phyloP scores from a whole-genome alignment of 1,140 invertebrate species.

The Wasmannia auropunctata region DNA sequence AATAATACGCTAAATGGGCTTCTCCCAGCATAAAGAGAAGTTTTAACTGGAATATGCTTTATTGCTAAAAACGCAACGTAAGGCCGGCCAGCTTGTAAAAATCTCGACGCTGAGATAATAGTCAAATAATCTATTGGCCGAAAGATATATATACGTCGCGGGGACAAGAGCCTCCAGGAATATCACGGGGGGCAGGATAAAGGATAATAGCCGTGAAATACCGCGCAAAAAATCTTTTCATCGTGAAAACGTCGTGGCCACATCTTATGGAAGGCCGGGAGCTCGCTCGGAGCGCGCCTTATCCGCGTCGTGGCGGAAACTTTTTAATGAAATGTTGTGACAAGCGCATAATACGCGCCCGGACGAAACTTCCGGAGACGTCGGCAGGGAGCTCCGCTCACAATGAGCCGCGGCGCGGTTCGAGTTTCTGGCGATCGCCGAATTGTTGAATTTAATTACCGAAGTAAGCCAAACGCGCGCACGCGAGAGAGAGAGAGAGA shows the following conservation, averaged over 20 bases:
- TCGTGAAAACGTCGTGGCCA: conserved; percentile 35
- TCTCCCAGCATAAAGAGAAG: not conserved
- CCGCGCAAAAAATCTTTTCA: conserved; percentile 48
- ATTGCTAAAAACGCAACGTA: not conserved
- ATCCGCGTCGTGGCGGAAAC: conserved; percentile 54
- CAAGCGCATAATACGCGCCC: conserved; percentile 70
- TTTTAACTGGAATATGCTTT: not conserved
- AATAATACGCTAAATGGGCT: too few relatives aligned
- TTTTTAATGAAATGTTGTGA: conserved; percentile 77
- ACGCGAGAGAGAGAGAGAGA: not conserved
- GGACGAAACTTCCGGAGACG: conserved; percentile 63
- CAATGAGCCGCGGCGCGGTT: conserved; percentile 28
- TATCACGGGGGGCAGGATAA: not conserved
- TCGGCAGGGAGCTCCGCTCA: conserved; percentile 19
- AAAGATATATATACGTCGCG: not conserved
- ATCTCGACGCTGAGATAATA: conserved; percentile 12
- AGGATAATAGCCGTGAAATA: conserved; percentile 45
- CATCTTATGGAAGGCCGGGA: conserved; percentile 27
- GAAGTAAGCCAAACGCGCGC: not conserved
- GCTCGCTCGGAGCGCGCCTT: conserved; percentile 16
- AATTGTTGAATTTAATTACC: too few relatives aligned
- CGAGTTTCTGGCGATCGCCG: conserved; percentile 58
- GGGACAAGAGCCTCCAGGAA: conserved; percentile 1
- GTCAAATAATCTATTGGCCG: not conserved
- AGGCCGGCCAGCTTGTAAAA: not conserved